Evolutionary conservation across 2,797 vertebrate species (phyloP).

Genomic region (Toxotes lorentzi): DNA sequence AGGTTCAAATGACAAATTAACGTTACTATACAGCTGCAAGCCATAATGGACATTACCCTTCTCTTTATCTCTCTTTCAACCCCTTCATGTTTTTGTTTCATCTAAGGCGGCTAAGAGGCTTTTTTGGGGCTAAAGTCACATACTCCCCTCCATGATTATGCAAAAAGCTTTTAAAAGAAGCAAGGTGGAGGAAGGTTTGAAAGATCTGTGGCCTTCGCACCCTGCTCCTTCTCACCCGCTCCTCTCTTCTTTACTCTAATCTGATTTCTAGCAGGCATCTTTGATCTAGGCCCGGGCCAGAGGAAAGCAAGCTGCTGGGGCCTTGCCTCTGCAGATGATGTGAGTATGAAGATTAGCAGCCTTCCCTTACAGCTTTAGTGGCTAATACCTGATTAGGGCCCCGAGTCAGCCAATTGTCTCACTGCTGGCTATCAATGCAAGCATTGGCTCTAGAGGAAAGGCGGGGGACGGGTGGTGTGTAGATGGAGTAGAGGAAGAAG

Average conservation of each 20-base stretch:
- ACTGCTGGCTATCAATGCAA: constrained; percentile 91
- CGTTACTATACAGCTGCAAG: constrained; percentile 25
- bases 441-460: constrained; percentile 87
- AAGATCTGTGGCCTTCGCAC: constrained; percentile 84
- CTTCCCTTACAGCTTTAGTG: constrained; percentile 93
- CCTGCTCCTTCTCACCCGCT: constrained; percentile 82
- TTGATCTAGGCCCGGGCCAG: constrained; percentile 89
- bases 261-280: constrained; percentile 94
- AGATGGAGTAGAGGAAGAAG: constrained; percentile 43
- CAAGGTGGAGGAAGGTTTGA: constrained; percentile 76
- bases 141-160: constrained; percentile 82
- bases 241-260: constrained; percentile 89
- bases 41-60: constrained; percentile 30
- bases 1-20: constrained; percentile 31
- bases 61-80: constrained; percentile 48
- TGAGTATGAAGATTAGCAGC: constrained; percentile 98
- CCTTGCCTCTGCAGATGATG: constrained; percentile 94
- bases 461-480: constrained; percentile 22
- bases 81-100: constrained; percentile 66
- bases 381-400: constrained; percentile 99
- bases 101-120: constrained; percentile 54
- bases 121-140: constrained; percentile 59
- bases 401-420: constrained; percentile 95
- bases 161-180: constrained; percentile 82
- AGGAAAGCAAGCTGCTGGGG: constrained; percentile 88